Evolutionary conservation across 92 coral and sea anemone species (phyloP), one percentile per base, ranked within the genome.

Genomic region (Anthopleura xanthogrammica): DNA sequence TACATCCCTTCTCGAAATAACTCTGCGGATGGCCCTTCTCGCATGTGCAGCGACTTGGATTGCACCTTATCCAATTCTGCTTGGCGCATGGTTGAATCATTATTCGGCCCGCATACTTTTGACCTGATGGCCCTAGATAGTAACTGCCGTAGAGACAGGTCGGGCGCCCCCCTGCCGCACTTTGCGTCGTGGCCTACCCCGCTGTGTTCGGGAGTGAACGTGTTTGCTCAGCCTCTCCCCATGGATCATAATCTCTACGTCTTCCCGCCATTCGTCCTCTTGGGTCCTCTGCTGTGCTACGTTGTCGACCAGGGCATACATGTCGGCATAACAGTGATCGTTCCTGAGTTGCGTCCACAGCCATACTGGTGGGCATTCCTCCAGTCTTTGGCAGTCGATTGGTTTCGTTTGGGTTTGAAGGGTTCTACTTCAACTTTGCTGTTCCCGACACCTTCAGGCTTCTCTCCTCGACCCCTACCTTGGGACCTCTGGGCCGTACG

Each of bases 111-210:
- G 6, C 88, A 84, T 48, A 16, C 84, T 20, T 85, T 85, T 65
- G 85, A 86, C 77, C 43, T 88, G 54, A 78, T 86, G 83, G 58
- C 91, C 56, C 62, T 84, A 78, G 91, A 88, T 36, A 83, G 87
- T 24, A 88, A 88, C 52, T 79, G 88, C 16, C 74, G 36, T 2
- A 55, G 40, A 17, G 85, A 79, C 19, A 56, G 20, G 12, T 64
- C 24, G 41, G 84, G 87, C 3, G 16, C n/a, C 13, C 40, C 74
- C 13, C 72, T 87, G 4, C 90, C 90, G 0, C 90, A 87, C 68
- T 87, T 40, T 81, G 66, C 88, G 7, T 78, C 88, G 3, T 64
- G 88, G 84, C 84, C 88, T 1, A 75, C 83, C 8, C 82, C 87
- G 20, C 54, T 50, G 54, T n/a, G 22, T 52, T 81, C 85, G 23